phyloP scores from a whole-genome alignment of 1,140 invertebrate genomes.

The Dolichoris vasculosae region DNA sequence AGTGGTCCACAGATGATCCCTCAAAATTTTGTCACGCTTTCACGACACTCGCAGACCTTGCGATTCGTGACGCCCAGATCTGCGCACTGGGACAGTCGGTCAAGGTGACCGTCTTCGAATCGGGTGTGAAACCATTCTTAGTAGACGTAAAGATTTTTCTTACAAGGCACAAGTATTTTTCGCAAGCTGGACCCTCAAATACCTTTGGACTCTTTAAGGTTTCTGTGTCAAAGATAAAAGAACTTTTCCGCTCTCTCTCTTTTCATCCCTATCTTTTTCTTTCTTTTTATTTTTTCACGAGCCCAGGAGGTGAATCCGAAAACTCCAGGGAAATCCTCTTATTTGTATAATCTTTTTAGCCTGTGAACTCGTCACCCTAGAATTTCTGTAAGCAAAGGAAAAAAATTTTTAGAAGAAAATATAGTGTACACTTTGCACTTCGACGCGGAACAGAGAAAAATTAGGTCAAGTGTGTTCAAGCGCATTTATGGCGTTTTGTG shows the following conservation, averaged over 20 bases:
- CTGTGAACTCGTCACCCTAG: neutral
- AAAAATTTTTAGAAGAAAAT: neutral
- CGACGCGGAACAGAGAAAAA: constrained; percentile 15
- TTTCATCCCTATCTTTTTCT: neutral
- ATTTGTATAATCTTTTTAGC: constrained; percentile 34
- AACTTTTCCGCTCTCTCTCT: neutral
- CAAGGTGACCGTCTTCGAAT: constrained; percentile 13
- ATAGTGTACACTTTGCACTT: neutral
- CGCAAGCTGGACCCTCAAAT: neutral
- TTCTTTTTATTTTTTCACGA: neutral
- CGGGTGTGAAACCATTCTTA: neutral
- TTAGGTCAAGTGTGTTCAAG: constrained; percentile 35
- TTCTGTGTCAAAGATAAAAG: constrained; percentile 9
- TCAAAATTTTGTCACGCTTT: constrained; percentile 42
- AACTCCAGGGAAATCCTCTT: constrained; percentile 6
- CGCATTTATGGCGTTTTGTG: neutral
- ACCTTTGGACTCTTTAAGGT: neutral
- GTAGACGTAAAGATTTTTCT: neutral
- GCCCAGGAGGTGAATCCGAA: constrained; percentile 10
- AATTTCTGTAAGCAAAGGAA: neutral
- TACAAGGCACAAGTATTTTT: neutral
- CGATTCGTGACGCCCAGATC: neutral
- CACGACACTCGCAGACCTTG: neutral
- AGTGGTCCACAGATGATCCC: neutral
- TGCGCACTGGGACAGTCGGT: constrained; percentile 28